Percentiles rank a stretch among this genome's conserved stretches.
Evolutionary conservation across 2,113 vertebrate species (phyloP).

Genomic region (Lophochroa leadbeateri): DNA sequence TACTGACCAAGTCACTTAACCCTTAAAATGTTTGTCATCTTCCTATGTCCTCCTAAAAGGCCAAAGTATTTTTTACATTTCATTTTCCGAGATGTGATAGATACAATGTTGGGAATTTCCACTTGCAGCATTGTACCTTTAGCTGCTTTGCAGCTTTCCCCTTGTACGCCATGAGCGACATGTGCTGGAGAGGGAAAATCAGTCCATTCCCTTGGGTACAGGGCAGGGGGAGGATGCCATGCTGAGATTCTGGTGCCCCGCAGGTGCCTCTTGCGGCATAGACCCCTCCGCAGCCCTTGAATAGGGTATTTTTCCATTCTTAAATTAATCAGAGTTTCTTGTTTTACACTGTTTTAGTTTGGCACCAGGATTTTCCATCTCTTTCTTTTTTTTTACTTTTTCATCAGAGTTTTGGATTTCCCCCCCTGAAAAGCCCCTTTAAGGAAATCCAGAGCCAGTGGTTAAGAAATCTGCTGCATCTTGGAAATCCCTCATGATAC

Average conservation of each 20-base stretch:
- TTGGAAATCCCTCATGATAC: background rate
- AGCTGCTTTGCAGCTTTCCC: background rate
- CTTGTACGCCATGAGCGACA: rapidly evolving
- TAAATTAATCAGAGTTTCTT: background rate
- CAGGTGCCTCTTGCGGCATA: background rate
- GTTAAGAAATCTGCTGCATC: background rate
- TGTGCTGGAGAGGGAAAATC: rapidly evolving
- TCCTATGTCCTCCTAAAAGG: background rate
- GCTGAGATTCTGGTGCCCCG: background rate
- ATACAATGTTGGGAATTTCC: background rate
- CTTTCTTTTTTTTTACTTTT: background rate
- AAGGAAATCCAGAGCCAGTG: background rate
- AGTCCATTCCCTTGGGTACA: rapidly evolving
- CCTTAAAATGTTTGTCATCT: background rate
- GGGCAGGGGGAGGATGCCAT: rapidly evolving
- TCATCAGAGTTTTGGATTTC: background rate
- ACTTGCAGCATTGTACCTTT: background rate
- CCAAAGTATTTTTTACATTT: background rate
- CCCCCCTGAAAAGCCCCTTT: background rate
- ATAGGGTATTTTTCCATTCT: rapidly evolving
- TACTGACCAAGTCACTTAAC: background rate
- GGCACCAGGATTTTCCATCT: background rate
- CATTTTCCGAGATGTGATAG: background rate
- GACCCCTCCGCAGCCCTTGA: background rate
- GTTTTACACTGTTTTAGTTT: background rate